phyloP scores from a whole-genome alignment of 2,113 vertebrate genomes.

The Salvelinus namaycush region DNA sequence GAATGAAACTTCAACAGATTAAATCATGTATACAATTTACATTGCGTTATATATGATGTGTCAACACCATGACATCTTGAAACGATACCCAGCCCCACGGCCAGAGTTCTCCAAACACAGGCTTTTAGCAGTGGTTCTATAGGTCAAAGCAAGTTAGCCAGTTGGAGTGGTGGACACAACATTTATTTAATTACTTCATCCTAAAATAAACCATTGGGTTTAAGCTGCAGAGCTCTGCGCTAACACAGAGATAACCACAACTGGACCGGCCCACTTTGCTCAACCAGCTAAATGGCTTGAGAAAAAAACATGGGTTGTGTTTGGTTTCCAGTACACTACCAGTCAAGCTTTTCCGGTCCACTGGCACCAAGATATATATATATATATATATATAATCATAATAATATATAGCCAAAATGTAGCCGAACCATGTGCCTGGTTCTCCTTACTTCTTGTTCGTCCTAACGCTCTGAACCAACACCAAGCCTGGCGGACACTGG shows the following conservation, averaged over 20 bases:
- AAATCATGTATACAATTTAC: constrained; percentile 41
- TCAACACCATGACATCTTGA: constrained; percentile 29
- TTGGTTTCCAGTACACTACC: no score
- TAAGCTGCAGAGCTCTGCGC: constrained; percentile 1
- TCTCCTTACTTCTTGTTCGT: neutral
- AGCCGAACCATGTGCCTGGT: neutral
- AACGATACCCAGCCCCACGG: neutral
- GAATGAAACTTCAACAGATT: constrained; percentile 35
- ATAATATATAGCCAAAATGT: neutral
- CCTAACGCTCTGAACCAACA: neutral
- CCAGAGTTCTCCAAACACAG: constrained; percentile 27
- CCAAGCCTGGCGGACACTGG: neutral
- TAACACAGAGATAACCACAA: constrained; percentile 26
- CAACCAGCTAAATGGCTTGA: neutral
- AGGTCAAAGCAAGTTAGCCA: constrained; percentile 14
- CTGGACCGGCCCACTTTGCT: neutral
- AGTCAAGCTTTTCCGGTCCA: no score
- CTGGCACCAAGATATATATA: no score
- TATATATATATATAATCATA: no score
- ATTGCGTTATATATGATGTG: constrained; percentile 50
- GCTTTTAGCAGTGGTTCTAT: constrained; percentile 41
- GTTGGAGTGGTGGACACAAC: constrained; percentile 10
- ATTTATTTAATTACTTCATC: constrained; percentile 69
- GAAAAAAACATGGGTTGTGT: no score
- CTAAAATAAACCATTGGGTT: constrained; percentile 66